phyloP scores from a whole-genome alignment of 2,797 vertebrate species.

The Silurus lanzhouensis region DNA sequence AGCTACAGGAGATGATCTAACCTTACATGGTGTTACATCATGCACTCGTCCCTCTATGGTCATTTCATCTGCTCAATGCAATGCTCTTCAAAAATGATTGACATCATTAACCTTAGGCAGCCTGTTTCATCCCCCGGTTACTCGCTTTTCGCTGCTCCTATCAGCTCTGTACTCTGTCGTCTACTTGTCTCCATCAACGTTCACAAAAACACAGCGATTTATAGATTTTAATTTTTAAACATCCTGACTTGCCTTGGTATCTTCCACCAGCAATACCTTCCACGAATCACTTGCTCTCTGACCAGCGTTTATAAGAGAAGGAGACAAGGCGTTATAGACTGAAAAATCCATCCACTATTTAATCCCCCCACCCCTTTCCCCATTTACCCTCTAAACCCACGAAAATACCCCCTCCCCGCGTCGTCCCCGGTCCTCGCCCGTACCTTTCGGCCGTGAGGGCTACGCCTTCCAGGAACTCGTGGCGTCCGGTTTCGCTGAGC shows the following conservation, averaged over 20 bases:
- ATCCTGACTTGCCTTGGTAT: constrained; percentile 61
- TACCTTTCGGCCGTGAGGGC: constrained; percentile 90
- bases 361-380: constrained; percentile 19
- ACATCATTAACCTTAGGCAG: not conserved
- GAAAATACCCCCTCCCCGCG: not conserved
- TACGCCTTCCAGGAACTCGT: constrained; percentile 88
- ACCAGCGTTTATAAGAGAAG: constrained; percentile 58
- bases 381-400: not conserved
- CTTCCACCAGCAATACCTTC: constrained; percentile 61
- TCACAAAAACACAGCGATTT: constrained; percentile 36
- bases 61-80: constrained; percentile 12
- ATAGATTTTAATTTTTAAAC: constrained; percentile 51
- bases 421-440: not conserved
- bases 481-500: constrained; percentile 83
- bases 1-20: not conserved
- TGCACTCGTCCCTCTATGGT: not conserved
- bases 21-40: constrained; percentile 55
- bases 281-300: constrained; percentile 61
- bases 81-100: constrained; percentile 10
- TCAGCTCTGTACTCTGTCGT: constrained; percentile 10
- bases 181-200: constrained; percentile 29
- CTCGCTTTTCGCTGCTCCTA: not conserved
- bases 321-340: constrained; percentile 57
- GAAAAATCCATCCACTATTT: constrained; percentile 43
- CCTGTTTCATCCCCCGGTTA: constrained; percentile 7